Evolutionary conservation across 1,140 invertebrate species (phyloP), one percentile per base, ranked within the genome.

Genomic region (Ceratina japonica): DNA sequence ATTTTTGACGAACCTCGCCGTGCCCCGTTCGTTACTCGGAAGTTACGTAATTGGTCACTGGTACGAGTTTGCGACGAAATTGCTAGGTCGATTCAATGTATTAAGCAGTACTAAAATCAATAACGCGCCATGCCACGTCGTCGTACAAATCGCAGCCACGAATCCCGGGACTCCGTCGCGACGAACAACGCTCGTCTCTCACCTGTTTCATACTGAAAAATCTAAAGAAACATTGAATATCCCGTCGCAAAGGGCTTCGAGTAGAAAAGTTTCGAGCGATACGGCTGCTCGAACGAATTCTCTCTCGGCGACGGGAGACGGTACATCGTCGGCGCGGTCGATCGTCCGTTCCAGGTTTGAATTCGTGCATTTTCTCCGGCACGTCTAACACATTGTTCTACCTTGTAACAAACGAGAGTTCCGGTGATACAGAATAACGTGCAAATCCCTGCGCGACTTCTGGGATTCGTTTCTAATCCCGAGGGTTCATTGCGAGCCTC

Each of bases 71-170:
- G 73, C 70, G 69, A 75, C 64, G 78, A 85, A 84, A 85, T 85
- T 84, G 73, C 74, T 66, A 69, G 59, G 65, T 81, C 74, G 82
- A 84, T 81, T 70, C 72, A 31, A 54, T 64, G 69, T 69, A 75
- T 83, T 68, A 80, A 56, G 69, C 59, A 77, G 69, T 75, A 78
- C 63, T 54, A 65, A 85, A 77, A 85, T 85, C 83, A 85, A 85
- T 85, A 85, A 84, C 56, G 72, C 73, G 62, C 12, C 68, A 54
- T 69, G 72, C 44, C 56, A 74, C 82, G 79, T 58, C 74, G 52
- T 83, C 54, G 51, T 76, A 51, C 22, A 64, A 80, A 82, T 71
- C 64, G 31, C 24, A 44, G 37, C 37, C 37, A 31, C 27, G n/a
- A n/a, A n/a, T n/a, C n/a, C n/a, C n/a, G 27, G 27, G 27, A 31